A percentile compares a stretch with the other conserved stretches of the same genome.
Conservation (phyloP, 2,113 vertebrate genomes). For the Hippocampus barbouri region DNA sequence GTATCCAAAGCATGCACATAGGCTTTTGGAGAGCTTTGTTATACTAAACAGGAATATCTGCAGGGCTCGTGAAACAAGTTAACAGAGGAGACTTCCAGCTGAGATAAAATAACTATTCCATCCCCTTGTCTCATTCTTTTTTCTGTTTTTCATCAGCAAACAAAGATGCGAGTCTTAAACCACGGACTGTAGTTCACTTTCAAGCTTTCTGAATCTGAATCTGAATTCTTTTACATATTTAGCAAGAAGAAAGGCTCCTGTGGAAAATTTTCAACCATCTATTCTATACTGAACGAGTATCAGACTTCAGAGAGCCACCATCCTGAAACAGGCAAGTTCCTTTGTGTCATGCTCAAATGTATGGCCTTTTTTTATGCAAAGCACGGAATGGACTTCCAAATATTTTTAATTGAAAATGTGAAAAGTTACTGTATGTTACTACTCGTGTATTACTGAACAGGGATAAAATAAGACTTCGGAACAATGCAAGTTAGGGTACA, state of each 20-base stretch:
- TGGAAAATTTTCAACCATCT: neutral
- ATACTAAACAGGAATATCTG: slow-evolving; percentile 58
- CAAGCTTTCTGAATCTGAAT: neutral
- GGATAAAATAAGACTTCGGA: too few relatives aligned
- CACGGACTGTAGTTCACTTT: neutral
- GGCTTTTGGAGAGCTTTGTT: slow-evolving; percentile 56
- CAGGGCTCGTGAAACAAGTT: slow-evolving; percentile 50
- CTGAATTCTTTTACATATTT: neutral
- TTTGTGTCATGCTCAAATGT: neutral
- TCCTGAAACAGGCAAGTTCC: neutral
- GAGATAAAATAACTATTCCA: slow-evolving; percentile 57
- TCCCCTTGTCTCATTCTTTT: slow-evolving; percentile 20
- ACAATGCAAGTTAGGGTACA: too few relatives aligned
- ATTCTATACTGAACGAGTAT: neutral
- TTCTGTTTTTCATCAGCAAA: slow-evolving; percentile 13
- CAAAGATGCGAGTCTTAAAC: neutral
- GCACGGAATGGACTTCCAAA: neutral
- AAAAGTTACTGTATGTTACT: neutral
- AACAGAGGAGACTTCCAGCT: slow-evolving; percentile 55
- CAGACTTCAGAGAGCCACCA: neutral
- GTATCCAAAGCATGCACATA: slow-evolving; percentile 55
- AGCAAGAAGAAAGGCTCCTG: neutral
- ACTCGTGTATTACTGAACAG: neutral
- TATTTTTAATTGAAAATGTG: neutral
- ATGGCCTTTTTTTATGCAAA: neutral